Percentiles rank a stretch among this genome's conserved stretches.
These are phyloP conservation scores for Columbina picui DNA, from an alignment of 2,113 vertebrate species.

Conservation along the genomic window DNA sequence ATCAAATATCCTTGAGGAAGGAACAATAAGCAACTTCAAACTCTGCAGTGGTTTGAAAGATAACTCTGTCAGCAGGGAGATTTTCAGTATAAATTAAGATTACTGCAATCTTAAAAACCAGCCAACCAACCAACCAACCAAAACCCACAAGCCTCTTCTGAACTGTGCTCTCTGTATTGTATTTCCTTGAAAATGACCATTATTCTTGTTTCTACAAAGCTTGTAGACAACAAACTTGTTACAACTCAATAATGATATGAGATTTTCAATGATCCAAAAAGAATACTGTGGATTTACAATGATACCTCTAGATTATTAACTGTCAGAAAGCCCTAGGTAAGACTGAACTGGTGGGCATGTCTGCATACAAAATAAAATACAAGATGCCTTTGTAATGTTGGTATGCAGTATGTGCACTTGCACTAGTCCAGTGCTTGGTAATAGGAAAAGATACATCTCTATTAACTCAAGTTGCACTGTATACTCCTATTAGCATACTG, in stretches of 20 bases:
- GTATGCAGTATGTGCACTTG: not conserved
- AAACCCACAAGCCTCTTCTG: not conserved
- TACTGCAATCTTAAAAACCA: not conserved
- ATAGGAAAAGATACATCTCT: not conserved
- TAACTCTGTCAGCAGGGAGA: not conserved
- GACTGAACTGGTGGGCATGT: not conserved
- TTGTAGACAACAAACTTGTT: not conserved
- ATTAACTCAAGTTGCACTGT: not conserved
- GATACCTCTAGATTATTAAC: not conserved
- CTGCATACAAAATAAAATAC: not conserved
- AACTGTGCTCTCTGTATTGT: not conserved
- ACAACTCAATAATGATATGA: not conserved
- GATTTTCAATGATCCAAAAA: slow-evolving; percentile 4
- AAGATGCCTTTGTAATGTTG: not conserved
- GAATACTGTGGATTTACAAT: not conserved
- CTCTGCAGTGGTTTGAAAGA: not conserved
- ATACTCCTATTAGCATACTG: not conserved
- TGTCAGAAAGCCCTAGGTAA: not conserved
- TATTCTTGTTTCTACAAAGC: not conserved
- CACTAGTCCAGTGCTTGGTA: not conserved
- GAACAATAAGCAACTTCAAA: not conserved
- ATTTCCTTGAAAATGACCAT: not conserved
- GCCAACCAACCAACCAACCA: too few species aligned
- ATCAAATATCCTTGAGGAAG: not conserved
- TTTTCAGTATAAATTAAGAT: slow-evolving; percentile 7